Evolutionary conservation across 2,797 vertebrate species (phyloP), one percentile per base, ranked within the genome.

Genomic region (Etheostoma nigrum): DNA sequence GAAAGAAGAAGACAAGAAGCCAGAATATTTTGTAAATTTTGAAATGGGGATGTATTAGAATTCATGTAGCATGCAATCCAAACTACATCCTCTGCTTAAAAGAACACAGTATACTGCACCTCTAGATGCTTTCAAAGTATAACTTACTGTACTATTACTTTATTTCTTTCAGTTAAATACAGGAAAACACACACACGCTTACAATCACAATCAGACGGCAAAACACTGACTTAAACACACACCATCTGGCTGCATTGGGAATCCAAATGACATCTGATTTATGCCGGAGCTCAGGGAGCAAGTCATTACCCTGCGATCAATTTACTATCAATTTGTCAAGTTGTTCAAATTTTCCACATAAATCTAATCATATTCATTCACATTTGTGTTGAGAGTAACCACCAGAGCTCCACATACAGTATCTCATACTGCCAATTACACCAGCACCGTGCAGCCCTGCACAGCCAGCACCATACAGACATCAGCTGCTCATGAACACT

Each of bases 191-290:
- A 59, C 72, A 51, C 51, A 70, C 1, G n/a, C 71, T 74, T 45
- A 73, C 67, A 88, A 77, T 78, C 68, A 78, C 67, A 71, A 77
- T 89, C 82, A 87, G 82, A 87, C 81, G 82, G 89, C 75, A 87
- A 70, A 84, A 67, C 73, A 76, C 59, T 27, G 81, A 86, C 86
- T 87, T 90, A 90, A 88, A 88, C 72, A 85, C 83, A 87, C 47
- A 85, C 91, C 91, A 94, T 92, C 90, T 92, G 88, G 83, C 74
- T 78, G 74, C 80, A 83, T 88, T 86, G 84, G 60, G 71, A 88
- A 82, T 86, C 84, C 82, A 89, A 89, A 87, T 78, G 72, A 88
- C 82, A 81, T 90, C 72, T 84, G 85, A 91, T 88, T 92, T 79
- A 91, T 79, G 79, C 53, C 23, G 36, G 57, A 85, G 84, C 78